Conservation (phyloP, 2,797 vertebrate species). For the Rhabdomys pumilio region DNA sequence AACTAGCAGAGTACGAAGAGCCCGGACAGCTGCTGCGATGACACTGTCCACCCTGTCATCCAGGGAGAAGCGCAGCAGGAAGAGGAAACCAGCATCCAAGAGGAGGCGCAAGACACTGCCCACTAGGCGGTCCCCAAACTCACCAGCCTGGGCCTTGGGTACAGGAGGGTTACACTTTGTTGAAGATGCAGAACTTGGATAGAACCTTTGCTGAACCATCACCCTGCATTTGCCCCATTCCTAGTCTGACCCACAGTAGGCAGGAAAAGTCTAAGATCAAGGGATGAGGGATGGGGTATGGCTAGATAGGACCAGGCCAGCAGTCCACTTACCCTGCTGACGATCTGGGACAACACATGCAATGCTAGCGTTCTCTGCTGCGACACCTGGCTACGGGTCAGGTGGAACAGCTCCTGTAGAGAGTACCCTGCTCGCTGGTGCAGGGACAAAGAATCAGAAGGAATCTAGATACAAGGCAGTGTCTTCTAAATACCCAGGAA, state of each 20-base stretch:
- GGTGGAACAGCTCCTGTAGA: slow-evolving; percentile 97
- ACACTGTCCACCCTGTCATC: slow-evolving; percentile 95
- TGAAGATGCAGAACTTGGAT: background rate
- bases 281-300: background rate
- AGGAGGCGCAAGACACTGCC: slow-evolving; percentile 93
- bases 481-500: background rate
- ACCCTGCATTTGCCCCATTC: background rate
- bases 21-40: slow-evolving; percentile 92
- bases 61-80: slow-evolving; percentile 96
- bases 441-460: slow-evolving; percentile 47
- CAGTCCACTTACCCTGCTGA: slow-evolving; percentile 92
- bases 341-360: slow-evolving; percentile 93
- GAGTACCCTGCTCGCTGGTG: slow-evolving; percentile 97
- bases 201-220: background rate
- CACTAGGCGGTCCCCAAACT: slow-evolving; percentile 91
- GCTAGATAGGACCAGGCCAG: background rate
- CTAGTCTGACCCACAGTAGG: background rate
- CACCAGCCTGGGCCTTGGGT: slow-evolving; percentile 92
- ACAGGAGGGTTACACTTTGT: slow-evolving; percentile 49
- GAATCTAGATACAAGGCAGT: background rate
- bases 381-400: slow-evolving; percentile 96
- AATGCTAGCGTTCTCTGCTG: slow-evolving; percentile 96
- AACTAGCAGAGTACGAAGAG: slow-evolving; percentile 94
- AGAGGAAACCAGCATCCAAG: slow-evolving; percentile 97
- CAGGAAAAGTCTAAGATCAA: background rate